Percentiles rank a stretch among this genome's conserved stretches.
Evolutionary conservation across 2,888 invertebrate species (phyloP).

Genomic region (Rugalucina vietnamica): DNA sequence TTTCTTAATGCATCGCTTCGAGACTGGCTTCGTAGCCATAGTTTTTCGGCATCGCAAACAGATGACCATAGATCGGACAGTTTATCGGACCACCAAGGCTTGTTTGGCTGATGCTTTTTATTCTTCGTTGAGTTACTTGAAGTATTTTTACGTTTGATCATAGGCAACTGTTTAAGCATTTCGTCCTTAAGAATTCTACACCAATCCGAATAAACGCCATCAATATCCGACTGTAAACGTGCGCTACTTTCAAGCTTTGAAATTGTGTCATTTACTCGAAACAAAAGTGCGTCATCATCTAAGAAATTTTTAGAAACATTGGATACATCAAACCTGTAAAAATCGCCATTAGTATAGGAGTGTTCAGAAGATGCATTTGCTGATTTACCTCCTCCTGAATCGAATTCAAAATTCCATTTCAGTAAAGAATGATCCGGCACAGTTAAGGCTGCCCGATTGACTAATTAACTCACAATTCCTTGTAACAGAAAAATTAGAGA

Average conservation of each 20-base stretch:
- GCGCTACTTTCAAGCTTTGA: constrained; percentile 21
- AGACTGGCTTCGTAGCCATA: not conserved
- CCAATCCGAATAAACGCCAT: constrained; percentile 31
- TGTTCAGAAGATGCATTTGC: not conserved
- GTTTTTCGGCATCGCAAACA: constrained; percentile 14
- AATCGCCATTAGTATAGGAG: not conserved
- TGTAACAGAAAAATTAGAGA: constrained; percentile 14
- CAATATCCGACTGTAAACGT: constrained; percentile 32
- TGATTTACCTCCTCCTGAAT: not conserved
- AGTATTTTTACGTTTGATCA: not conserved
- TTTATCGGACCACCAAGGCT: constrained; percentile 37
- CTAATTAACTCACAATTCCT: not conserved
- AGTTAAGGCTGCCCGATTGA: not conserved
- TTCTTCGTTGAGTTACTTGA: not conserved
- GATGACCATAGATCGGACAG: constrained; percentile 24
- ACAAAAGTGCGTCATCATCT: not conserved
- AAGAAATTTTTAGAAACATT: constrained; percentile 26
- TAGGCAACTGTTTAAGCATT: constrained; percentile 17
- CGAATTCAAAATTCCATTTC: constrained; percentile 14
- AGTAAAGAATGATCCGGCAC: constrained; percentile 31
- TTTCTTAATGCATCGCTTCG: not conserved
- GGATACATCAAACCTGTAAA: constrained; percentile 20
- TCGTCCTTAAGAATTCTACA: constrained; percentile 17
- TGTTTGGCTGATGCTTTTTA: constrained; percentile 8
- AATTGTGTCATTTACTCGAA: constrained; percentile 14